Evolutionary conservation across 2,113 vertebrate species (phyloP).

Genomic region (Alexandromys fortis): DNA sequence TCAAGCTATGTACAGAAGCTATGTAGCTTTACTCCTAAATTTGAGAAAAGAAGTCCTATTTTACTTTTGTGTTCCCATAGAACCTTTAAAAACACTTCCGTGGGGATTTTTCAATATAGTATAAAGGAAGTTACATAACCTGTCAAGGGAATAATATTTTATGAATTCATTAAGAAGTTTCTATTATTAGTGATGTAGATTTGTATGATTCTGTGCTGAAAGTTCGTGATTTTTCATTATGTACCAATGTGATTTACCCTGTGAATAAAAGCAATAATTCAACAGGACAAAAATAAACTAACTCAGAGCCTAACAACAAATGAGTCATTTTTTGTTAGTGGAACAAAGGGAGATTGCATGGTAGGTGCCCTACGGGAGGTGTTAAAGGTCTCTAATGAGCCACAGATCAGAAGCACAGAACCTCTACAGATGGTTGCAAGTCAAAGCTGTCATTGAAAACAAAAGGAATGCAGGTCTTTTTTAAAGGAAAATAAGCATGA

Average conservation of each 20-base stretch:
- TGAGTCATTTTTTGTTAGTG: constrained; percentile 81
- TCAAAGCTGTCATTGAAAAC: constrained; percentile 68
- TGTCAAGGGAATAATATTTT: constrained; percentile 50
- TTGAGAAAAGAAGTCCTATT: constrained; percentile 4
- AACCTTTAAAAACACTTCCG: background rate
- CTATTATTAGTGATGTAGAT: background rate
- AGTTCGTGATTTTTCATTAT: constrained; percentile 70
- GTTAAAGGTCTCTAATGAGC: constrained; percentile 75
- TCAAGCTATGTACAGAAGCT: background rate
- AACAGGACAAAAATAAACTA: constrained; percentile 77
- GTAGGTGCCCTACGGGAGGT: constrained; percentile 73
- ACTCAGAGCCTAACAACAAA: constrained; percentile 74
- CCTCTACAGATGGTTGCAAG: constrained; percentile 72
- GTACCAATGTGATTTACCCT: constrained; percentile 62
- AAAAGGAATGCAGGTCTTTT: constrained; percentile 44
- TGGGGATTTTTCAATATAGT: background rate
- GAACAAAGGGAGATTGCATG: constrained; percentile 80
- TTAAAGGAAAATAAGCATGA: constrained; percentile 27
- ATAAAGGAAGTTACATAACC: constrained; percentile 44
- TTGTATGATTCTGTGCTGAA: constrained; percentile 36
- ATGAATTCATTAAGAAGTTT: background rate
- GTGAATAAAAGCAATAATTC: constrained; percentile 83
- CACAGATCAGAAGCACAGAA: constrained; percentile 68
- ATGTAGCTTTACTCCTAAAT: constrained; percentile 31
- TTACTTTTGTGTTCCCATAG: background rate